Evolutionary conservation across 2,797 vertebrate genomes (phyloP).

Genomic region (Neosalanx taihuensis): DNA sequence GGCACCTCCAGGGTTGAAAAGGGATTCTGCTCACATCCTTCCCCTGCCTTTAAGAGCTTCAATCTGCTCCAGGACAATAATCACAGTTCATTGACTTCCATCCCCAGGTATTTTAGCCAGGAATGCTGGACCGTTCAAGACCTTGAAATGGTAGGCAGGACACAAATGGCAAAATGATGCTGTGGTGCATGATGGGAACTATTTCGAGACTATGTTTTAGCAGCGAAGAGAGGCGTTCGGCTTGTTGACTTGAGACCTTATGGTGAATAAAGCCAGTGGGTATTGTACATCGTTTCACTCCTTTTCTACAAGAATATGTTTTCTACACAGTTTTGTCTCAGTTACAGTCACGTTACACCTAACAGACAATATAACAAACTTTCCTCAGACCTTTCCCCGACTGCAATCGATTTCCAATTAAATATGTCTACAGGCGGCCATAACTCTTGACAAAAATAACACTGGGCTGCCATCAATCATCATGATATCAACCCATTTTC

Average conservation of each 20-base stretch:
- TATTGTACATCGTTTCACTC: neutral
- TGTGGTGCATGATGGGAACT: slow-evolving; percentile 36
- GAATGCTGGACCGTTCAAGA: slow-evolving; percentile 53
- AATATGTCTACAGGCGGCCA: slow-evolving; percentile 49
- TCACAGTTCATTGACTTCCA: slow-evolving; percentile 85
- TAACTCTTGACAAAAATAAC: slow-evolving; percentile 58
- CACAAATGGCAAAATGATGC: slow-evolving; percentile 50
- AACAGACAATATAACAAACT: slow-evolving; percentile 32
- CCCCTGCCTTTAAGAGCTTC: slow-evolving; percentile 78
- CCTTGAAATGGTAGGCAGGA: slow-evolving; percentile 54
- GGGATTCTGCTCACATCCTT: slow-evolving; percentile 82
- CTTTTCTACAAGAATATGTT: neutral
- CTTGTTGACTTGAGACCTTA: neutral
- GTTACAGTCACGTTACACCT: slow-evolving; percentile 2
- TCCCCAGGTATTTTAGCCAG: slow-evolving; percentile 83
- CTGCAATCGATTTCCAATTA: slow-evolving; percentile 59
- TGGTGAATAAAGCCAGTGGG: neutral
- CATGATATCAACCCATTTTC: slow-evolving; percentile 59
- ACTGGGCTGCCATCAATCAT: slow-evolving; percentile 61
- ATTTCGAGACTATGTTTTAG: slow-evolving; percentile 15
- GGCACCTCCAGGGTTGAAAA: slow-evolving; percentile 54
- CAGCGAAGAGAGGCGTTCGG: neutral
- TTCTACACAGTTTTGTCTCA: slow-evolving; percentile 23
- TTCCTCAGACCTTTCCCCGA: slow-evolving; percentile 39
- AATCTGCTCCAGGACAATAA: slow-evolving; percentile 91